Evolutionary conservation across 2,888 invertebrate genomes (phyloP).

Genomic region (Tenthredo mesomela): DNA sequence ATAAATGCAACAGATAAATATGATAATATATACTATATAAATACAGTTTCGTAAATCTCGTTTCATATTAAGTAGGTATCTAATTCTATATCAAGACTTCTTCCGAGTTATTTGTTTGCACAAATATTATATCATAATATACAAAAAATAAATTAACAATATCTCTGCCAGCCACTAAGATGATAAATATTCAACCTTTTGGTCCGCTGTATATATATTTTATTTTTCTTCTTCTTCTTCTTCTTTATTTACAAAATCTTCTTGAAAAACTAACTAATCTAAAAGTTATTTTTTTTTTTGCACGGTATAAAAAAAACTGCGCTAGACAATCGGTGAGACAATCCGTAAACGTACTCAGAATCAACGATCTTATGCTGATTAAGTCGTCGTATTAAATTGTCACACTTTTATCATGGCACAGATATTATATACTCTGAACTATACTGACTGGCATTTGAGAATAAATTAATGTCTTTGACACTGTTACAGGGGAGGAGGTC

Average conservation of each 20-base stretch:
- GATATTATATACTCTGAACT: constrained; percentile 38
- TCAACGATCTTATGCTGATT: neutral
- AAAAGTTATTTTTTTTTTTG: neutral
- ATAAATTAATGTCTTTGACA: constrained; percentile 43
- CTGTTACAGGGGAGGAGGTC: constrained; percentile 93
- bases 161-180: constrained; percentile 55
- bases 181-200: constrained; percentile 53
- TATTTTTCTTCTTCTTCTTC: neutral
- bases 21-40: neutral
- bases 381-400: neutral
- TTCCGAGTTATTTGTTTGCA: constrained; percentile 7
- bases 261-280: constrained; percentile 59
- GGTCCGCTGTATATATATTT: constrained; percentile 61
- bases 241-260: constrained; percentile 63
- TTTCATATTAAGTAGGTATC: neutral
- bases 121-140: constrained; percentile 59
- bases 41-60: neutral
- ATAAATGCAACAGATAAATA: constrained; percentile 17
- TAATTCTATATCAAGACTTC: constrained; percentile 11
- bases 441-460: constrained; percentile 45
- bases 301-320: constrained; percentile 5
- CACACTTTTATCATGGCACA: constrained; percentile 2
- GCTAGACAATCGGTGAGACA: neutral
- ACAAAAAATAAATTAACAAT: constrained; percentile 59
- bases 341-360: neutral